Percentiles rank a stretch among this genome's conserved stretches.
phyloP scores from a whole-genome alignment of 2,797 vertebrate genomes.

The Tragopan temminckii region DNA sequence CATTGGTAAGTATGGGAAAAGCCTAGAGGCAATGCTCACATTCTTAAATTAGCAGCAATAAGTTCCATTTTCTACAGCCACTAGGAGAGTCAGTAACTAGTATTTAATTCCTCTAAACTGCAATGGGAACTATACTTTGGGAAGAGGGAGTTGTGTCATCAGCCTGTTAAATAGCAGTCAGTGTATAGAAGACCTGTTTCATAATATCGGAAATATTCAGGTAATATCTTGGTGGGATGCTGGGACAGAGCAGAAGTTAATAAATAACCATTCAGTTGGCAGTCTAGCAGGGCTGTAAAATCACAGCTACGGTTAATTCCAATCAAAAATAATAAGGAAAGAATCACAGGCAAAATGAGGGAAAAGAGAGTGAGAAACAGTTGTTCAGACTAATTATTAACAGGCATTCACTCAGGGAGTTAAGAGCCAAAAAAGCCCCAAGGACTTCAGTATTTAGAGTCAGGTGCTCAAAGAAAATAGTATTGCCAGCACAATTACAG shows the following conservation, averaged over 20 bases:
- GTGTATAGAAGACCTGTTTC: neutral
- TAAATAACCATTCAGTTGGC: neutral
- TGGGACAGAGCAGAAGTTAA: neutral
- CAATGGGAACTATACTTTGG: neutral
- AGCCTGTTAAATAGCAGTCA: neutral
- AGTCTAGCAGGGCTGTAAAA: neutral
- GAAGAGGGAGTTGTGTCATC: neutral
- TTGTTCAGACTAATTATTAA: neutral
- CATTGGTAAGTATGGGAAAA: neutral
- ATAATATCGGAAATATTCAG: neutral
- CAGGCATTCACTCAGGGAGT: neutral
- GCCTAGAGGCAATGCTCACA: neutral
- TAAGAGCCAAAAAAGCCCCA: neutral
- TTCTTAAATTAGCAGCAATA: neutral
- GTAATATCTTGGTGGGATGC: neutral
- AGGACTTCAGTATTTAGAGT: neutral
- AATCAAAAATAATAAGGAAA: neutral
- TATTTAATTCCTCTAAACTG: neutral
- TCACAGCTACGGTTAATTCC: neutral
- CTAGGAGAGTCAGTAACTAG: neutral
- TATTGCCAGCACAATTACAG: neutral
- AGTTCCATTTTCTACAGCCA: neutral
- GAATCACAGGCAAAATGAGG: neutral
- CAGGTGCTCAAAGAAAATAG: neutral
- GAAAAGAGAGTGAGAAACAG: neutral